A percentile compares a stretch with the other conserved stretches of the same genome.
Evolutionary conservation across 1,140 invertebrate species (phyloP).

Genomic region (Laodelphax striatellus): DNA sequence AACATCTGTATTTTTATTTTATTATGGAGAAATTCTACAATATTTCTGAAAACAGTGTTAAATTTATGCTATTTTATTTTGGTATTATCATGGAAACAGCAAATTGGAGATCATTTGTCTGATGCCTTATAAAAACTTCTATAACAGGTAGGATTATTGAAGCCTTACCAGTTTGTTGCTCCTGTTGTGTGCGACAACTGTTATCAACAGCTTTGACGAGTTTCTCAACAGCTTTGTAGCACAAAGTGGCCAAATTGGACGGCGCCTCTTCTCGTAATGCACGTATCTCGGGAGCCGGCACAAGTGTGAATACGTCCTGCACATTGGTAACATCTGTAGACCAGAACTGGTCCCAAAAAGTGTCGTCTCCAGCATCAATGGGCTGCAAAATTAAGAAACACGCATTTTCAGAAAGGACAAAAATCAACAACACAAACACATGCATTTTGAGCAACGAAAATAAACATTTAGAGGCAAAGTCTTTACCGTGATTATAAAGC

Average conservation of each 20-base stretch:
- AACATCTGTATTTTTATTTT: no score
- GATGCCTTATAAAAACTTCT: no score
- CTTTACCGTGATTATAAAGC: no score
- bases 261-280: conserved; percentile 90
- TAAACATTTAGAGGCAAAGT: no score
- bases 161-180: conserved; percentile 78
- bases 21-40: no score
- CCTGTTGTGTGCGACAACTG: conserved; percentile 82
- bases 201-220: conserved; percentile 86
- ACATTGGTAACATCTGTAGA: conserved; percentile 85
- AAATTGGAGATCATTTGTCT: no score
- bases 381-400: conserved; percentile 42
- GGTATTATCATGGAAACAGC: no score
- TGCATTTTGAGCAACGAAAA: no score
- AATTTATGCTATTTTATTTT: no score
- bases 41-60: no score
- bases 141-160: no score
- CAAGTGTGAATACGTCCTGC: conserved; percentile 94
- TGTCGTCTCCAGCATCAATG: conserved; percentile 81
- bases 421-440: neutral
- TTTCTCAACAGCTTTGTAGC: conserved; percentile 97
- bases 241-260: conserved; percentile 96
- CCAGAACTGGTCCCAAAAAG: conserved; percentile 99
- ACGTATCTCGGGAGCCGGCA: conserved; percentile 88
- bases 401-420: neutral